Evolutionary conservation across 2,797 vertebrate genomes (phyloP).

Genomic region (Amblyraja radiata): DNA sequence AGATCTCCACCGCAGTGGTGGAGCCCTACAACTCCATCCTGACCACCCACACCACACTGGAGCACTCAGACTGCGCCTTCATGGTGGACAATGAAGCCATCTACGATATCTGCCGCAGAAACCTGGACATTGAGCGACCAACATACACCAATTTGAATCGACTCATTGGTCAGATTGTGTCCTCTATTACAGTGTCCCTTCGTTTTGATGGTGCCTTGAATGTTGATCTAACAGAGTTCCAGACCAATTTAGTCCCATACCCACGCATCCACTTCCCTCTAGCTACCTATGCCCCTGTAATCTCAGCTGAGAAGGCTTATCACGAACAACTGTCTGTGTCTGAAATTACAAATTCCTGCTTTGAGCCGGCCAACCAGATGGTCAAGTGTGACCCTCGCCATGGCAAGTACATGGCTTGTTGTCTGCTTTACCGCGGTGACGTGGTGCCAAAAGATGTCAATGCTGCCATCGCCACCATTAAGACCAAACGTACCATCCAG

Average conservation of each 20-base stretch:
- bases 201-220: conserved; percentile 62
- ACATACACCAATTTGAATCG: conserved; percentile 63
- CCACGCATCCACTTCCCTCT: conserved; percentile 63
- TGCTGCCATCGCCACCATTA: conserved; percentile 75
- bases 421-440: conserved; percentile 79
- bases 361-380: conserved; percentile 64
- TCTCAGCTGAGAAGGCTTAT: conserved; percentile 57
- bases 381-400: conserved; percentile 63
- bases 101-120: conserved; percentile 59
- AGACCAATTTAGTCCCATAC: conserved; percentile 67
- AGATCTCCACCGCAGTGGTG: conserved; percentile 63
- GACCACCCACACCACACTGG: conserved; percentile 61
- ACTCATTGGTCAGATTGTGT: conserved; percentile 63
- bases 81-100: conserved; percentile 69
- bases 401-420: conserved; percentile 80
- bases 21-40: conserved; percentile 69
- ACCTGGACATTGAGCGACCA: conserved; percentile 59
- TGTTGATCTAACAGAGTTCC: conserved; percentile 63
- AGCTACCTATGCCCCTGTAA: conserved; percentile 61
- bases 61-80: conserved; percentile 64
- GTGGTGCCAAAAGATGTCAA: conserved; percentile 86
- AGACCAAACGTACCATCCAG: conserved; percentile 75
- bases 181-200: conserved; percentile 63
- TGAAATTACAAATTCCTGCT: conserved; percentile 62
- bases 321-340: conserved; percentile 61